Percentiles rank a stretch among this genome's conserved stretches.
These are phyloP conservation scores for Lipotes vexillifer DNA, from an alignment of 2,113 vertebrate genomes.

Conservation along the genomic window DNA sequence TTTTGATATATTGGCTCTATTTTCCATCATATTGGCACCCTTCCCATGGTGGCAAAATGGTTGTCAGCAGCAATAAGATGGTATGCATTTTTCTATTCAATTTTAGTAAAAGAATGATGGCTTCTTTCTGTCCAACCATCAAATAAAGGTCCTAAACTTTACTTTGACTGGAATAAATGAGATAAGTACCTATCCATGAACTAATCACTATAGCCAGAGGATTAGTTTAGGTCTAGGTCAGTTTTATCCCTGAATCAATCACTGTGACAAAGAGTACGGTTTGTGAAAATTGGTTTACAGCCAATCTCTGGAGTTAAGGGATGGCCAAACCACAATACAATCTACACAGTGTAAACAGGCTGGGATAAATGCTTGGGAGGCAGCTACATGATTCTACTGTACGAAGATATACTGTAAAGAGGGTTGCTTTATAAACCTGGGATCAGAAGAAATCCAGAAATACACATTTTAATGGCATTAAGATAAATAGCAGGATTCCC, in stretches of 20 bases:
- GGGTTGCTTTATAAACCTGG: background rate
- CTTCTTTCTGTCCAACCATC: background rate
- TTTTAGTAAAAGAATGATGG: background rate
- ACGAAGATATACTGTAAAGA: background rate
- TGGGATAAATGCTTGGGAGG: background rate
- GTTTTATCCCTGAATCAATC: background rate
- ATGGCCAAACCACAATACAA: background rate
- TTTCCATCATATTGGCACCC: background rate
- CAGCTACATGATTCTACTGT: background rate
- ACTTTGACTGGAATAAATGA: background rate
- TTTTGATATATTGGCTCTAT: background rate
- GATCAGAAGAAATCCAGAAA: background rate
- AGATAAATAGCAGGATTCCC: background rate
- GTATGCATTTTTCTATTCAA: background rate
- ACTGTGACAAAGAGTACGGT: background rate
- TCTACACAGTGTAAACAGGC: background rate
- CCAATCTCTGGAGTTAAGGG: background rate
- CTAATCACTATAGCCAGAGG: background rate
- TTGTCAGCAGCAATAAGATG: background rate
- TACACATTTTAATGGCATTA: background rate
- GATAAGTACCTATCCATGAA: background rate
- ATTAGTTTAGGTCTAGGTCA: background rate
- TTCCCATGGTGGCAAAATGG: background rate
- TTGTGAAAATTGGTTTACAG: background rate
- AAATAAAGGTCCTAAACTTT: background rate